phyloP scores from a whole-genome alignment of 1,140 invertebrate genomes.

The Coptotermes formosanus region DNA sequence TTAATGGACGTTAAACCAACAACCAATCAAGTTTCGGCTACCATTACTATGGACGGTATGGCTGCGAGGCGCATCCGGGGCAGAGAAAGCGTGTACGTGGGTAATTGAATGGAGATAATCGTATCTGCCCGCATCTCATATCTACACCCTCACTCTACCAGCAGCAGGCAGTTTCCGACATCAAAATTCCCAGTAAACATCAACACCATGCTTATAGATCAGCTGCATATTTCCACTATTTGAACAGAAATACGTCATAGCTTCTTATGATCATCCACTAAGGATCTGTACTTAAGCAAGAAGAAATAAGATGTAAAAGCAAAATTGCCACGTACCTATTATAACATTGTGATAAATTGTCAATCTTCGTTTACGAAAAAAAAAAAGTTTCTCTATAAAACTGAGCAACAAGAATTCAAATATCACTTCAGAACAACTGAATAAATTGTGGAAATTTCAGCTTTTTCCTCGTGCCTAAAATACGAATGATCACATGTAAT shows the following conservation, averaged over 20 bases:
- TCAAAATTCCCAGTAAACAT: not conserved
- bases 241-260: not conserved
- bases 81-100: not conserved
- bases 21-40: not conserved
- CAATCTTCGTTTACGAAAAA: no score
- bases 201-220: not conserved
- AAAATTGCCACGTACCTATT: no score
- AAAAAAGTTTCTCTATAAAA: no score
- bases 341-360: no score
- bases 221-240: not conserved
- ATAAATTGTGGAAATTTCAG: no score
- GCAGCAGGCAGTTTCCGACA: not conserved
- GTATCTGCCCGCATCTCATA: not conserved
- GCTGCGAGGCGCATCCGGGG: not conserved
- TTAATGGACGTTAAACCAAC: slow-evolving; percentile 16
- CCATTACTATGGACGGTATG: not conserved
- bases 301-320: no score
- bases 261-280: no score
- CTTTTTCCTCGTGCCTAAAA: no score
- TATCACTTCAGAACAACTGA: no score
- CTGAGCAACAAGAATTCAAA: no score
- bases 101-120: slow-evolving; percentile 17
- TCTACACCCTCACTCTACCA: not conserved
- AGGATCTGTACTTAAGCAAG: no score
- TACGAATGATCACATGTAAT: no score